Evolutionary conservation across 1,140 invertebrate species (phyloP), one percentile per base, ranked within the genome.

Genomic region (Anthonomus grandis): DNA sequence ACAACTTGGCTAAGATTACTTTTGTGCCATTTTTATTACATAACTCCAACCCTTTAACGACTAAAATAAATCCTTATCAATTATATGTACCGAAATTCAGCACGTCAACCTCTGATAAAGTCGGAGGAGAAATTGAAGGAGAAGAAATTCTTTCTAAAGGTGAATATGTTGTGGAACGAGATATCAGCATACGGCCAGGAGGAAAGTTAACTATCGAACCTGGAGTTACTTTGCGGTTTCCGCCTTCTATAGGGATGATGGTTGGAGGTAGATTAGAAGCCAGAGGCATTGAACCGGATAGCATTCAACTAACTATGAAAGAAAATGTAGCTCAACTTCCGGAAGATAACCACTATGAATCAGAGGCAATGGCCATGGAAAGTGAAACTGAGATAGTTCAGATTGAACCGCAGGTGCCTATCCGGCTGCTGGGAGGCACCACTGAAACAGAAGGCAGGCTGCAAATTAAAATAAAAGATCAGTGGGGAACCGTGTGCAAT

Each of bases 401-500:
- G 47, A 64, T 75, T 0, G 77, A 82, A 39, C 75, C 78, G 0
- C 68, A 80, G 48, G 75, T 86, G 0, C 84, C 87, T 3, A 85
- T 93, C 0, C 79, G 89, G 60, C 75, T 93, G 12, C 75, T 91
- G 2, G 90, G 89, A 23, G 87, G 90, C 6, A 79, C 81, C 51
- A 86, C 83, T 0, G 78, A 77, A 21, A 79, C 83, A 37, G 91
- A 93, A 78, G 91, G 91, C 17, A 78, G 90, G 59, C 71, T 94
- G 19, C 90, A 93, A 77, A 81, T 92, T 0, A 80, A 85, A 64
- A 77, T 97, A 5, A 84, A 87, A 57, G 82, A 86, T 13, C 85
- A 85, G 73, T 99, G 97, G 96, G 96, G 96, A 41, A 97, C 94
- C 0, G 91, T 99, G 3, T 99, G 97, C 69, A 93, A 93, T 76